Base-by-base conservation (phyloP, 2,888 invertebrate genomes). In the Linnaemya vulpina region DNA sequence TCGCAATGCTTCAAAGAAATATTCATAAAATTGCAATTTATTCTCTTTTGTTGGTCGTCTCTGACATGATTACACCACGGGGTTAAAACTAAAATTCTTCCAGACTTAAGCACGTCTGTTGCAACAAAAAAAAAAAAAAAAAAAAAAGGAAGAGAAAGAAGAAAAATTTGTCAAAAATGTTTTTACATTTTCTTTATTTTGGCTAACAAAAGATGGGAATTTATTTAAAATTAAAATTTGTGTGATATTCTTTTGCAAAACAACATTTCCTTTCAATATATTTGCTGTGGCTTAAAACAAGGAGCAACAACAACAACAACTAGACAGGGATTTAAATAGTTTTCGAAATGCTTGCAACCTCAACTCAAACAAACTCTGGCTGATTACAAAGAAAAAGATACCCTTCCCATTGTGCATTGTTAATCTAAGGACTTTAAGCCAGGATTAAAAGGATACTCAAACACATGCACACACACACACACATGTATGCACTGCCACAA, bases 381-480 rank as follows among this genome's bases (percentile, higher is more conserved):
- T 53, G 30, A 11, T 53, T 35, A 20, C 49, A 9, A 51, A 70
- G 63, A 63, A 51, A 65, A 43, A 3, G 38, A 20, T 1, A n/a
- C 13, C 4, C 7, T 71, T 40, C 25, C 30, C 11, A 58, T 22
- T 65, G 20, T 58, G n/a, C 38, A 53, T 40, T 55, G 22, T 77
- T 74, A 81, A 76, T 81, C 81, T 65, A 3, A 40, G 70, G 30
- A 65, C 53, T 67, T 53, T 22, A 74, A 77, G 51, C 73, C 67
- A 13, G 74, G 62, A 49, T 75, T 81, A 76, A 75, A 63, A 38
- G 62, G 43, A 67, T 51, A 35, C 65, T 49, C 51, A 60, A 25
- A 65, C 20, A 43, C 13, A 46, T 15, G 22, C 25, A 73, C 20
- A 2, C 38, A 22, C 1, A 7, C 15, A 20, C 25, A 67, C 17